Base-by-base conservation (phyloP, 2,797 vertebrate species). In the Huso huso region DNA sequence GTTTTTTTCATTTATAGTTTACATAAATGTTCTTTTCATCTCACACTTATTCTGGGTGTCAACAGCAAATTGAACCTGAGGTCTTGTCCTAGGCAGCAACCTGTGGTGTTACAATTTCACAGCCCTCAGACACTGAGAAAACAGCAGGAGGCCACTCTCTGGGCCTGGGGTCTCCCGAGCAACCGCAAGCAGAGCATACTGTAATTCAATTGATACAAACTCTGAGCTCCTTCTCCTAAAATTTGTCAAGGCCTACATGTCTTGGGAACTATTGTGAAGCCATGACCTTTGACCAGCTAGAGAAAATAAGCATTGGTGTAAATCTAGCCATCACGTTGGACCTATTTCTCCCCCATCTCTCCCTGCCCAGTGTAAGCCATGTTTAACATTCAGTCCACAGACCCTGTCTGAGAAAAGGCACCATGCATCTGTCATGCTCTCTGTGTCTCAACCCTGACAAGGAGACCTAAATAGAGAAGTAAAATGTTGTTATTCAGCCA, bases 401-500 rank as follows among this genome's bases (percentile, higher is more conserved):
- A 74, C 73, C 78, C 77, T 75, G 76, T 71, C 75, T 69, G 75
- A 78, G 81, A 82, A 81, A 37, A 78, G 23, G 76, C 76, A 70
- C 70, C 73, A 73, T 18, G 55, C 82, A 83, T 83, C 82, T 84
- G 81, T 85, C 78, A 79, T 67, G 69, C 68, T 81, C 80, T 82
- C 78, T 81, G 77, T 0, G 0, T 64, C 13, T 73, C 84, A 78
- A 76, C 79, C 68, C 69, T 71, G 76, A 69, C 71, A 75, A 66
- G 71, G 71, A 8, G 74, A 76, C 75, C 68, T 71, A 62, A 68
- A 81, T 80, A 37, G 37, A 37, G 83, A 81, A 81, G 83, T 87
- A 82, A 85, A 85, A 87, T 80, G 82, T 86, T 84, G 88, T 84
- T 84, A 37, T 93, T 94, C 88, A 92, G 76, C 81, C 73, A 73